Base-by-base conservation (phyloP, 2,888 invertebrate genomes). In the Unio delphinus region DNA sequence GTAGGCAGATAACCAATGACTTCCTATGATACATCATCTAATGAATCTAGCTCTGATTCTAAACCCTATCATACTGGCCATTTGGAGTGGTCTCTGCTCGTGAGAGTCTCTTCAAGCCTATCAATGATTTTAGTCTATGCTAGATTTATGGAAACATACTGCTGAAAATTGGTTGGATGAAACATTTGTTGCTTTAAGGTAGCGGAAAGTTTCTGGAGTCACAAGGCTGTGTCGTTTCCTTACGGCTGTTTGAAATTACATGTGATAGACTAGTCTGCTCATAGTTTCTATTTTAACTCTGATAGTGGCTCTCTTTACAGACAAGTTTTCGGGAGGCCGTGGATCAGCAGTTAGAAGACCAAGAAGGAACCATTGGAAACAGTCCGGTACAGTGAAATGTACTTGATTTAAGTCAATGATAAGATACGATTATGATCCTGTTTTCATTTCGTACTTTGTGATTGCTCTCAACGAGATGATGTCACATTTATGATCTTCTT, bases 71-170 rank as follows among this genome's bases (percentile, higher is more conserved):
- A 59, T 58, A 28, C 28, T n/a, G n/a, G 26, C 23, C 4, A 66
- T 54, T 45, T 6, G 78, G 76, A 20, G 75, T 72, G 45, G 80
- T 79, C 17, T 74, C 77, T 61, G 66, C 80, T 76, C 55, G 62
- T 75, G 5, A 82, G 72, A 17, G 62, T 69, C 56, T 69, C 69
- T 54, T 81, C 76, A 23, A 76, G 68, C 62, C 78, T 65, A 67
- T 82, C 82, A 61, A 78, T 83, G 64, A 7, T 30, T 30, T 83
- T 69, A 55, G 65, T 65, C 56, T 30, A 61, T 28, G 61, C 65
- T 11, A 69, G 45, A 20, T n/a, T 61, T 57, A 61, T 65, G 20
- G 11, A 45, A 45, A 11, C 11, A 45, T 45, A 28, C 1, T 8
- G 56, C 54, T 23, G 3, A 45, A 45, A 11, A 11, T 45, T 45